A percentile compares a stretch with the other conserved stretches of the same genome.
These are phyloP conservation scores for Chondrilla cf. caribensis DNA, from an alignment of 37 sponge, comb jelly and placozoan genomes.

Conservation along the genomic window DNA sequence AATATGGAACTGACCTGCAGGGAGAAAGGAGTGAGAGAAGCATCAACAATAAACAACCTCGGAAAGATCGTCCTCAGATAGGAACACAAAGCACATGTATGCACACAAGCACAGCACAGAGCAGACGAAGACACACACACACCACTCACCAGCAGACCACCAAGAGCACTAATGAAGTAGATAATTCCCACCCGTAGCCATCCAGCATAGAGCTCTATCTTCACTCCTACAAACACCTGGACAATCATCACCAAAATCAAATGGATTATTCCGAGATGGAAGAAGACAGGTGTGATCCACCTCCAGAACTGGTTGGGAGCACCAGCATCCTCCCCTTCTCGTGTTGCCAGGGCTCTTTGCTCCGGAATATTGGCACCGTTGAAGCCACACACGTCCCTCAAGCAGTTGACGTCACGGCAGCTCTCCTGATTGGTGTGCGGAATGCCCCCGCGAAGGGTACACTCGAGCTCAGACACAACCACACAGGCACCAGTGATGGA, in stretches of 20 bases:
- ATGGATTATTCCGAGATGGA: slow-evolving; percentile 88
- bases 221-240: slow-evolving; percentile 83
- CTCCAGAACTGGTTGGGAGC: slow-evolving; percentile 86
- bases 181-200: slow-evolving; percentile 86
- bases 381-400: slow-evolving; percentile 84
- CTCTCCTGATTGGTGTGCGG: slow-evolving; percentile 48
- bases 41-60: too few relatives aligned
- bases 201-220: slow-evolving; percentile 93
- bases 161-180: slow-evolving; percentile 87
- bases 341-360: not conserved
- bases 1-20: slow-evolving; percentile 80
- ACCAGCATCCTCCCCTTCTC: slow-evolving; percentile 4
- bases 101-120: not conserved
- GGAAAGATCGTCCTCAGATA: not conserved
- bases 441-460: slow-evolving; percentile 56
- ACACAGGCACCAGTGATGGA: slow-evolving; percentile 87
- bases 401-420: slow-evolving; percentile 82
- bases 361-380: slow-evolving; percentile 48
- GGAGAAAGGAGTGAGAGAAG: slow-evolving; percentile 5
- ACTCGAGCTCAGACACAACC: slow-evolving; percentile 58
- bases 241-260: slow-evolving; percentile 52
- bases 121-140: not conserved
- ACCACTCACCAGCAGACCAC: slow-evolving; percentile 86
- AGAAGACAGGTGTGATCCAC: slow-evolving; percentile 70
- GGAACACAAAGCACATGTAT: not conserved